phyloP scores from a whole-genome alignment of 2,888 invertebrate genomes.

The Timandra comae region DNA sequence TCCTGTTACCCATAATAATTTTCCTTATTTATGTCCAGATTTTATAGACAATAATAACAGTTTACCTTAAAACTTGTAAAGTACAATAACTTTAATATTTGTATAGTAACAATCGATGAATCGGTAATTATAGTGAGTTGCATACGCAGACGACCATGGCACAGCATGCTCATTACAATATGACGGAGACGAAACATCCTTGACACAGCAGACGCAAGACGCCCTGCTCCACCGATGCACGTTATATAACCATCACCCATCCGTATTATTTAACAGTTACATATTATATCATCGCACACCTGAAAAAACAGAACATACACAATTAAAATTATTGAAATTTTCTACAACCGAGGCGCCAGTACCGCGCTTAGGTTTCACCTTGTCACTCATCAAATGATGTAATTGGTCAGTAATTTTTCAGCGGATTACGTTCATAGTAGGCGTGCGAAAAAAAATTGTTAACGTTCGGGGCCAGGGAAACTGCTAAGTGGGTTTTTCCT shows the following conservation, averaged over 20 bases:
- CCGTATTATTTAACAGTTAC: slow-evolving; percentile 42
- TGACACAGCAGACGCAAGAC: slow-evolving; percentile 44
- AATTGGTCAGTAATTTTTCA: slow-evolving; percentile 14
- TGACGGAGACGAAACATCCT: slow-evolving; percentile 54
- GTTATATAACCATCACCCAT: slow-evolving; percentile 60
- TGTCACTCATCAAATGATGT: slow-evolving; percentile 4
- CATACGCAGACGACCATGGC: slow-evolving; percentile 45
- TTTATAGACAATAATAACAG: no score
- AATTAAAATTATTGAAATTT: slow-evolving; percentile 8
- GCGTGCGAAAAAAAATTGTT: slow-evolving; percentile 36
- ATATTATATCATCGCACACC: slow-evolving; percentile 39
- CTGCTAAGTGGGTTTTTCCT: slow-evolving; percentile 72
- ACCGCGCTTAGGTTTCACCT: slow-evolving; percentile 13
- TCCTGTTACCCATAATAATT: no score
- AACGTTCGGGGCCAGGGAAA: slow-evolving; percentile 69
- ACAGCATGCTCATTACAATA: slow-evolving; percentile 50
- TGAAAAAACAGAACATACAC: slow-evolving; percentile 22
- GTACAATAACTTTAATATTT: no score
- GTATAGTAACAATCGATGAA: slow-evolving; percentile 6
- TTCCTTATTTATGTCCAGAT: no score
- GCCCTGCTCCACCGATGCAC: slow-evolving; percentile 32
- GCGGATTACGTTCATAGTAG: slow-evolving; percentile 23
- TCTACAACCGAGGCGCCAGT: slow-evolving; percentile 8
- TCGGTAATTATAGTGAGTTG: slow-evolving; percentile 15
- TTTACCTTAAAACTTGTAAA: no score